These are phyloP conservation scores for Actenoides lindsayi DNA, from an alignment of 2,113 vertebrate genomes.

Conservation along the genomic window DNA sequence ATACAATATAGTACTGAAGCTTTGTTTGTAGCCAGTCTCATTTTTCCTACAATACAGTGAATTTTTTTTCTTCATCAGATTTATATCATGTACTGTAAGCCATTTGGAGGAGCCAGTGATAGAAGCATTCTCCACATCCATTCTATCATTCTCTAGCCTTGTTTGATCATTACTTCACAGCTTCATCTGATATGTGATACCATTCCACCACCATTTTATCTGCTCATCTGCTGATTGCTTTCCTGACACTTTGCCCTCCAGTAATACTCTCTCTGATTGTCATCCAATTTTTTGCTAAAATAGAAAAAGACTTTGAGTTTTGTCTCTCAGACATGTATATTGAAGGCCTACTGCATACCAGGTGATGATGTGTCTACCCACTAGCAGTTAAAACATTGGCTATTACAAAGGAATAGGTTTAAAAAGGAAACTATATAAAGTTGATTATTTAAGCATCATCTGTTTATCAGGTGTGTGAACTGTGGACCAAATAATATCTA, in stretches of 20 bases:
- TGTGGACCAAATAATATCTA: background rate
- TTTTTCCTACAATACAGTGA: background rate
- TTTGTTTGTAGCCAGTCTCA: background rate
- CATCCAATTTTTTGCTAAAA: conserved; percentile 33
- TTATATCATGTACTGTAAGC: background rate
- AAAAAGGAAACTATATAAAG: background rate
- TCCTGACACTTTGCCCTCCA: conserved; percentile 22
- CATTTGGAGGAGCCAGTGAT: background rate
- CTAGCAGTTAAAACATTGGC: background rate
- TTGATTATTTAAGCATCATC: background rate
- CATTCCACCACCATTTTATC: conserved; percentile 22
- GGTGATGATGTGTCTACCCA: background rate
- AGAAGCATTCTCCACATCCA: background rate
- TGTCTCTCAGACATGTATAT: background rate
- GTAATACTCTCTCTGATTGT: conserved; percentile 6
- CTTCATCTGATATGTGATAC: background rate
- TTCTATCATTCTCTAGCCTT: conserved; percentile 1
- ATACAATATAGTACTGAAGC: background rate
- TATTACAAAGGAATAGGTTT: background rate
- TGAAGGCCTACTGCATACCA: background rate
- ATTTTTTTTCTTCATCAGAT: background rate
- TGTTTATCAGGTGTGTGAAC: background rate
- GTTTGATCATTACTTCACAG: conserved; percentile 19
- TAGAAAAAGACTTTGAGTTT: background rate
- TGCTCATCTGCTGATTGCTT: conserved; percentile 51